These are phyloP conservation scores for Okamejei kenojei DNA, from an alignment of 2,797 vertebrate genomes.

Conservation along the genomic window DNA sequence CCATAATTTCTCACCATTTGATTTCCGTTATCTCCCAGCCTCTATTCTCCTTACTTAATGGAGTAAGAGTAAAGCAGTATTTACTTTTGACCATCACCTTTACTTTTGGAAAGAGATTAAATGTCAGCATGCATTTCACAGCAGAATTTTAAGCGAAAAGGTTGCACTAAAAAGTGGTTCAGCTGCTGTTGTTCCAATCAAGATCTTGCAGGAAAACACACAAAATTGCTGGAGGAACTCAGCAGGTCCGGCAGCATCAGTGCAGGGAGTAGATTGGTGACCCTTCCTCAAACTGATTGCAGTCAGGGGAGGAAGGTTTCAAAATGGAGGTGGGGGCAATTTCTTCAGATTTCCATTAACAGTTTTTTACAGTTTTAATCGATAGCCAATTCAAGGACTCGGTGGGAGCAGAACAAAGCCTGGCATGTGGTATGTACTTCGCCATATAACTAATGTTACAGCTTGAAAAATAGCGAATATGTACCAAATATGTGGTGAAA, in stretches of 20 bases:
- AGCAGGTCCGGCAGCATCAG: too few species aligned
- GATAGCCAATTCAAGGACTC: too few species aligned
- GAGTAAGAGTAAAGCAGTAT: slow-evolving; percentile 43
- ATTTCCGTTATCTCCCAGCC: slow-evolving; percentile 45
- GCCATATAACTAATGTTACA: not conserved
- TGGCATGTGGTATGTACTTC: not conserved
- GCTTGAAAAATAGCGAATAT: not conserved
- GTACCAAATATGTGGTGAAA: not conserved
- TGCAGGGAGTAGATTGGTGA: too few species aligned
- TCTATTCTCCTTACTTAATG: slow-evolving; percentile 42
- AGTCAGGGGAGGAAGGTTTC: too few species aligned
- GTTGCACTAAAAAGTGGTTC: slow-evolving; percentile 45
- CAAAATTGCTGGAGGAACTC: too few species aligned
- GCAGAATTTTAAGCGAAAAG: slow-evolving; percentile 45
- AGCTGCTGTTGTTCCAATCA: slow-evolving; percentile 46
- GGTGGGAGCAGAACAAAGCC: too few species aligned
- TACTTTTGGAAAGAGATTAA: slow-evolving; percentile 37
- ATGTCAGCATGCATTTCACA: slow-evolving; percentile 42
- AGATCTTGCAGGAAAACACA: slow-evolving; percentile 39
- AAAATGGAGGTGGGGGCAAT: too few species aligned
- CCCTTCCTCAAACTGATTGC: too few species aligned
- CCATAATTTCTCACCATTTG: slow-evolving; percentile 47
- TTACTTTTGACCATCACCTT: slow-evolving; percentile 47
- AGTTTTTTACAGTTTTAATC: too few species aligned
- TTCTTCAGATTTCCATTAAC: too few species aligned